Base-by-base conservation (phyloP, 2,797 vertebrate species). In the Oryzias dopingdopingensis region DNA sequence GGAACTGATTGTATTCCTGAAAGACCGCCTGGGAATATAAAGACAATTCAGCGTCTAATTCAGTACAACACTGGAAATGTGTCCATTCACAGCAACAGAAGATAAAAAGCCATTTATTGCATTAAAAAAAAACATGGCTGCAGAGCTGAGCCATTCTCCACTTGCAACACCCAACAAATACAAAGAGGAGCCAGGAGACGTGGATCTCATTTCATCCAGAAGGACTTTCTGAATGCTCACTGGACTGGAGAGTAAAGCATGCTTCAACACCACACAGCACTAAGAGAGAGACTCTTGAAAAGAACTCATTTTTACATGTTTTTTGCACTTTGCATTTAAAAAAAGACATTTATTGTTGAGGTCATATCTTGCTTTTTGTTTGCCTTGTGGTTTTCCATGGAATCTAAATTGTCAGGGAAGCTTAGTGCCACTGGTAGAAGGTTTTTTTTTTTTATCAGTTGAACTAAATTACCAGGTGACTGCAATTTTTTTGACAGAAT, bases 241-340 rank as follows among this genome's bases (percentile, higher is more conserved):
- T 20, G 65, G 54, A 53, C 69, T 42, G 53, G 42, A 68, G 18
- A 49, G 48, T 53, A 57, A 59, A 67, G n/a, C 8, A 43, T 6
- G 29, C 60, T 50, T 54, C n/a, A 16, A 13, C 23, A 1, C 58
- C 62, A 56, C 42, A 2, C 37, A 48, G n/a, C 56, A 65, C 49
- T 1, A n/a, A 62, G 57, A n/a, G 49, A 69, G 55, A 50, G 42
- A 55, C 52, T 68, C 50, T 57, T 52, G 12, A 67, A 68, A 40
- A 50, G 2, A 62, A 75, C 41, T 66, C 13, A 55, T 63, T 72
- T 70, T 63, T 72, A 68, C 47, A 42, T 40, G 15, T 65, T 61
- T 76, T 76, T 70, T 74, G 58, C 69, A 67, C 56, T 64, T 74
- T 68, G 37, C 43, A 49, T 62, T 72, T 62, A 37, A 60, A 45